phyloP scores from a whole-genome alignment of 2,113 vertebrate genomes.

The Cariama cristata region DNA sequence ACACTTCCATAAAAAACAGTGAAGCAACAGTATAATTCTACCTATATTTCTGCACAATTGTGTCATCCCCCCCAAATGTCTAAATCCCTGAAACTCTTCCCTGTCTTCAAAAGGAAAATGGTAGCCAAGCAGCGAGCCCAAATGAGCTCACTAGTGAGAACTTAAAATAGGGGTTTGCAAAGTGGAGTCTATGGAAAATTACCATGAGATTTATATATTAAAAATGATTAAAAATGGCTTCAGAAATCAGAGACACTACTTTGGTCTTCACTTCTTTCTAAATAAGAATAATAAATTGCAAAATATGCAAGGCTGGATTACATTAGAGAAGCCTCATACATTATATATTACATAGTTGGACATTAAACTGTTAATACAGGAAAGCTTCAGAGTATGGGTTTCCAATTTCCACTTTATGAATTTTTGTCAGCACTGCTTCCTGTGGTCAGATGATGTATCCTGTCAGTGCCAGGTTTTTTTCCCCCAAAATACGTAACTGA shows the following conservation, averaged over 20 bases:
- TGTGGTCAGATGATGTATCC: constrained; percentile 17
- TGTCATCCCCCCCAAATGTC: background rate
- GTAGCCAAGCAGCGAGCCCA: background rate
- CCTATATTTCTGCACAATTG: background rate
- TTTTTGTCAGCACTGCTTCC: constrained; percentile 61
- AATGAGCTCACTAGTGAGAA: background rate
- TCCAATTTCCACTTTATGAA: constrained; percentile 54
- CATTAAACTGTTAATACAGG: constrained; percentile 29
- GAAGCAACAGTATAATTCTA: background rate
- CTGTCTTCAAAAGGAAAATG: background rate
- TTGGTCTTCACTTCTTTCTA: background rate
- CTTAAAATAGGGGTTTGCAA: background rate
- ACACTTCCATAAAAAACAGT: background rate
- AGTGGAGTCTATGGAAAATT: background rate
- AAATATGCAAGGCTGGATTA: background rate
- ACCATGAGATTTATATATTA: background rate
- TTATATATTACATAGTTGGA: background rate
- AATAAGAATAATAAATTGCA: background rate
- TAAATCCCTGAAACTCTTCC: background rate
- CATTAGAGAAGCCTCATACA: constrained; percentile 4
- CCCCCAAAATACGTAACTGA: background rate
- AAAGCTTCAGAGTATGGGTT: constrained; percentile 14
- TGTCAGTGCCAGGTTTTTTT: constrained; percentile 2
- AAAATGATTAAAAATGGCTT: background rate
- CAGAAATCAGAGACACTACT: background rate